These are phyloP conservation scores for Sinocyclocheilus anophthalmus DNA, from an alignment of 2,113 vertebrate genomes.

Conservation along the genomic window DNA sequence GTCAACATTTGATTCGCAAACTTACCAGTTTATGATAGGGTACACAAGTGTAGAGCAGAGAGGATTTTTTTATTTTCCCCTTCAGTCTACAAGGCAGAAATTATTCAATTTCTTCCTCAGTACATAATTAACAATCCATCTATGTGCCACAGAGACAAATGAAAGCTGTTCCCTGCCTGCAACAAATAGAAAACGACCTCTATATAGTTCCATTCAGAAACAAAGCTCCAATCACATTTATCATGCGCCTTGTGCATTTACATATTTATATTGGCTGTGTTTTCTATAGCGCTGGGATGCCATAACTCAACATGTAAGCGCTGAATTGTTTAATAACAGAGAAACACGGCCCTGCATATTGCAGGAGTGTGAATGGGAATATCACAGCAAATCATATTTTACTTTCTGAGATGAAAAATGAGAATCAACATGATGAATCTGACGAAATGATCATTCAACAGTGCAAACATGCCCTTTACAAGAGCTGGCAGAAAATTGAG, in stretches of 20 bases:
- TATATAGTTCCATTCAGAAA: constrained; percentile 24
- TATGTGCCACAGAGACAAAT: constrained; percentile 26
- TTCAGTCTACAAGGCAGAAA: background rate
- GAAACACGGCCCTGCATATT: constrained; percentile 1
- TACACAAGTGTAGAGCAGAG: background rate
- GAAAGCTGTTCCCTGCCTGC: constrained; percentile 11
- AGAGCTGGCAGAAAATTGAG: constrained; percentile 29
- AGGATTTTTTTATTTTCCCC: background rate
- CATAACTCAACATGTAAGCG: constrained; percentile 36
- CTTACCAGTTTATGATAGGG: background rate
- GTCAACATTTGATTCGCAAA: background rate
- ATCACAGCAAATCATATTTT: constrained; percentile 43
- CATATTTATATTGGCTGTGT: constrained; percentile 48
- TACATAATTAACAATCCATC: constrained; percentile 39
- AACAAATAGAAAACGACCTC: constrained; percentile 34
- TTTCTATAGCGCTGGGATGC: background rate
- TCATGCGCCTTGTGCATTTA: constrained; percentile 37
- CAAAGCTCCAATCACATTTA: constrained; percentile 42
- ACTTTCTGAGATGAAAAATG: constrained; percentile 34
- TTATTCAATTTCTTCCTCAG: background rate
- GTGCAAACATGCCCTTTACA: constrained; percentile 12
- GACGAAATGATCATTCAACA: constrained; percentile 21
- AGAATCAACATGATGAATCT: constrained; percentile 31
- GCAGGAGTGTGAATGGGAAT: constrained; percentile 1
- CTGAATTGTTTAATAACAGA: constrained; percentile 45